Evolutionary conservation across 2,888 invertebrate species (phyloP).

Genomic region (Drosophila kambysellisi): DNA sequence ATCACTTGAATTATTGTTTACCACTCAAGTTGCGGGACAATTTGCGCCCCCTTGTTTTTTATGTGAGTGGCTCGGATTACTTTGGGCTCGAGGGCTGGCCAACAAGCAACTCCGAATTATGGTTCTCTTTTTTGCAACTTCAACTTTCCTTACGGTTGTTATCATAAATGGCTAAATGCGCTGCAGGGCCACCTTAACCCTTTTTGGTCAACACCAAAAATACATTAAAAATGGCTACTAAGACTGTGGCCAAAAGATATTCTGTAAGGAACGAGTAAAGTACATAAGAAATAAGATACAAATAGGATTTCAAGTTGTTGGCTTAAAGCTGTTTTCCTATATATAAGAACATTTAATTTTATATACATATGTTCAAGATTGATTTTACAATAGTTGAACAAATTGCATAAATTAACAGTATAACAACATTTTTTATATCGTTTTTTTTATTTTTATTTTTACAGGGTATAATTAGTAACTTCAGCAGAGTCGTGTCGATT

Average conservation of each 20-base stretch:
- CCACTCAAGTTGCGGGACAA: slow-evolving; percentile 25
- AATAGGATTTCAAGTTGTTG: background rate
- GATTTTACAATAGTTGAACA: too few species aligned
- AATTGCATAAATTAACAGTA: too few species aligned
- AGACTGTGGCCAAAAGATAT: background rate
- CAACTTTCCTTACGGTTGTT: slow-evolving; percentile 45
- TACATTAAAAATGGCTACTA: slow-evolving; percentile 36
- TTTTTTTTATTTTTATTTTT: background rate
- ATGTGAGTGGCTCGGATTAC: slow-evolving; percentile 5
- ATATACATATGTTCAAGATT: background rate
- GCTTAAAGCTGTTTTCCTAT: background rate
- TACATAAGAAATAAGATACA: background rate
- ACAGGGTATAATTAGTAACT: slow-evolving; percentile 24
- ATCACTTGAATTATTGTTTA: slow-evolving; percentile 25
- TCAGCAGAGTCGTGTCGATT: slow-evolving; percentile 3
- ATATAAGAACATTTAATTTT: background rate
- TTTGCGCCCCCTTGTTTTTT: slow-evolving; percentile 15
- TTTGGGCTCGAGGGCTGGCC: slow-evolving; percentile 19
- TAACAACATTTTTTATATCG: too few species aligned
- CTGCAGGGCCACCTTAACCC: slow-evolving; percentile 49
- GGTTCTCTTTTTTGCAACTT: slow-evolving; percentile 20
- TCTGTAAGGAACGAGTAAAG: background rate
- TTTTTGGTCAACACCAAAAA: slow-evolving; percentile 49
- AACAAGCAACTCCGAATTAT: slow-evolving; percentile 21
- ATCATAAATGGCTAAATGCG: slow-evolving; percentile 55